Conservation (phyloP, 2,797 vertebrate genomes). For the Bovichtus variegatus region DNA sequence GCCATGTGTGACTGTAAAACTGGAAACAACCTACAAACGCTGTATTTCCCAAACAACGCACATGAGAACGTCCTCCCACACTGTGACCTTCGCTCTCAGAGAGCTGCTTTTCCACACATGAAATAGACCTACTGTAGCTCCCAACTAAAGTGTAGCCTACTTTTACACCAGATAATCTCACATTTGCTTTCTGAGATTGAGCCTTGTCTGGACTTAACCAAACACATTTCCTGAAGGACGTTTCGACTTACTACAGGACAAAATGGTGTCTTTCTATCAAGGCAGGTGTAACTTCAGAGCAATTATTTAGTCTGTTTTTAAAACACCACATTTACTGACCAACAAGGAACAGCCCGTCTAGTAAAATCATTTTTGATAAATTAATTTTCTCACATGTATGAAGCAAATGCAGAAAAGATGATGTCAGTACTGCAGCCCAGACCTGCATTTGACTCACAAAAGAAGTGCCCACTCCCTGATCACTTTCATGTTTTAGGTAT, state of each 20-base stretch:
- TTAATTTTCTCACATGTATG: too few relatives aligned
- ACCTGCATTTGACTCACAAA: background rate
- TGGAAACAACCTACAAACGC: background rate
- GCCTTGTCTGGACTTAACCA: background rate
- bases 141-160: background rate
- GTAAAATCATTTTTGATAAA: background rate
- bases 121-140: background rate
- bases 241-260: background rate
- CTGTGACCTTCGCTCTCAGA: background rate
- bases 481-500: background rate
- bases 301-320: constrained; percentile 6
- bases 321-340: background rate
- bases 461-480: background rate
- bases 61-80: background rate
- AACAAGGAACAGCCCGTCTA: background rate
- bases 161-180: constrained; percentile 7
- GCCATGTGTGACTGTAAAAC: background rate
- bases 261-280: background rate
- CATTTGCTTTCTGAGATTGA: background rate
- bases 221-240: background rate
- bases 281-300: background rate
- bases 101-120: background rate
- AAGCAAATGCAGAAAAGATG: background rate
- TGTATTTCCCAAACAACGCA: background rate
- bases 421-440: background rate